Base-by-base conservation (phyloP, 35 echinoderm and acorn worm genomes). In the Ptychodera flava region DNA sequence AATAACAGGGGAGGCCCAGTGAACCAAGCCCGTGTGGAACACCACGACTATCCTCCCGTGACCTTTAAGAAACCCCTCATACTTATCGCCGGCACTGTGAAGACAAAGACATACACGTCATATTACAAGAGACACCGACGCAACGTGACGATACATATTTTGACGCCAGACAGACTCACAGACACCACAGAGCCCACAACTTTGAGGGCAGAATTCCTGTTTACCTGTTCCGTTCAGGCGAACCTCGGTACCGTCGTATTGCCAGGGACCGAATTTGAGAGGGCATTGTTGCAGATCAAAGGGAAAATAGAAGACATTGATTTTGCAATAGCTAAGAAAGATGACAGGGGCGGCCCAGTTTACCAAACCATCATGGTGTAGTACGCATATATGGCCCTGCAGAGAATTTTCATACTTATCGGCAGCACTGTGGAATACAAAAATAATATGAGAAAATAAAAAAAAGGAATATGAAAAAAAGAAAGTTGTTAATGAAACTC, bases 241-340 rank as follows among this genome's bases (percentile, higher is more conserved):
- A 1, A 93, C 80, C 32, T 93, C 91, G 29, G 37, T 77, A 1
- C 80, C 88, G n/a, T 90, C 88, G 77, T 93, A 78, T 45, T 93
- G 92, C 92, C 92, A 93, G 16, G 92, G 92, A n/a, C 92, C 92
- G 52, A 93, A 93, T 29, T 93, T 93, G 33, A 93, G 29, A 33
- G 86, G 77, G 90, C 92, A 93, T 28, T 80, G 33, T 33, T 93
- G 92, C 12, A 83, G 38, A 83, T 93, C 92, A 84, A 93, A 93
- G 0, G 92, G 92, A 35, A 93, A 93, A 28, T 93, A 80, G 0
- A 87, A 90, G 32, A 93, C 92, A 29, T 89, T 84, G 31, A 93
- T 90, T 0, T 81, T 80, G 80, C 92, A 93, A 31, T 93, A 85
- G 6, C 89, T 91, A 32, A 84, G 79, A 28, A 94, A 83, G 28